Evolutionary conservation across 1,140 invertebrate species (phyloP).

Genomic region (Adelges cooleyi): DNA sequence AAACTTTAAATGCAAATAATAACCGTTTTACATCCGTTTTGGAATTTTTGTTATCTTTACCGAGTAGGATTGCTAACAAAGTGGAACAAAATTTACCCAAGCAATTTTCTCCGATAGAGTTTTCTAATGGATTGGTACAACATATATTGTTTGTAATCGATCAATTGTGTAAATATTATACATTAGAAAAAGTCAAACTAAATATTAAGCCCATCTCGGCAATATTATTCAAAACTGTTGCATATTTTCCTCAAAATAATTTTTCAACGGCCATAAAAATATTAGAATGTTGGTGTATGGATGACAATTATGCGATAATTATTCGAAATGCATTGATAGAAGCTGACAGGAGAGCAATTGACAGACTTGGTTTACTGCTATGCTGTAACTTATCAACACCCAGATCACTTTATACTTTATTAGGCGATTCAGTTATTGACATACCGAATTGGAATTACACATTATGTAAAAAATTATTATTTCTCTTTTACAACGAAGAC

Average conservation of each 20-base stretch:
- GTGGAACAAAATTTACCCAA: slow-evolving; percentile 43
- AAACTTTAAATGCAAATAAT: slow-evolving; percentile 32
- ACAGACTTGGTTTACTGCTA: slow-evolving; percentile 17
- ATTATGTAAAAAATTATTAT: slow-evolving; percentile 45
- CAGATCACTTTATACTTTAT: background rate
- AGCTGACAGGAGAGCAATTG: slow-evolving; percentile 6
- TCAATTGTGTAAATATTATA: slow-evolving; percentile 33
- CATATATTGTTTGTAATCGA: slow-evolving; percentile 44
- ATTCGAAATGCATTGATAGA: background rate
- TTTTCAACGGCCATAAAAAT: background rate
- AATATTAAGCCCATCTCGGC: slow-evolving; percentile 13
- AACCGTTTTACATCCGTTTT: slow-evolving; percentile 44
- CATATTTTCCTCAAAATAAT: slow-evolving; percentile 8
- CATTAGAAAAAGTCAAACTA: background rate
- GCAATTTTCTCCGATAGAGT: slow-evolving; percentile 47
- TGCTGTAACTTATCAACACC: background rate
- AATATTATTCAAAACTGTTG: background rate
- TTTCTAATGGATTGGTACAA: slow-evolving; percentile 46
- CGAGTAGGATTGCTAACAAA: slow-evolving; percentile 54
- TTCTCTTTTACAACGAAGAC: slow-evolving; percentile 39
- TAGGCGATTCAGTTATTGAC: slow-evolving; percentile 31
- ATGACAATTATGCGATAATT: background rate
- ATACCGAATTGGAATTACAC: slow-evolving; percentile 44
- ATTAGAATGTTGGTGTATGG: slow-evolving; percentile 17
- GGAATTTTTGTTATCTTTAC: slow-evolving; percentile 51